Percentiles rank a stretch among this genome's conserved stretches.
phyloP scores from a whole-genome alignment of 2,797 vertebrate genomes.

The Phylloscopus collybita region DNA sequence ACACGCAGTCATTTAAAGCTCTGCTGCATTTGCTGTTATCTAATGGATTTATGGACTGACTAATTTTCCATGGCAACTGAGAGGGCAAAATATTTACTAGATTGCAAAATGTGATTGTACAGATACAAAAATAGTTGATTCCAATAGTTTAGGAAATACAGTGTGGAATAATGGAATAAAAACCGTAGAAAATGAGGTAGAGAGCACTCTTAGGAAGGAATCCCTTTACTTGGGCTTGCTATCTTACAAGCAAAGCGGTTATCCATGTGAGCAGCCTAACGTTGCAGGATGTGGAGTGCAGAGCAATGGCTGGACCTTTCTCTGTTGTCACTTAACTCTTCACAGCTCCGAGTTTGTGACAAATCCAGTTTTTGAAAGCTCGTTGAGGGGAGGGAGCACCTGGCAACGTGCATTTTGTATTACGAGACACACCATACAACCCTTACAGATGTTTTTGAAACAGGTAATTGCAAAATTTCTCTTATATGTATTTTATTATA shows the following conservation, averaged over 20 bases:
- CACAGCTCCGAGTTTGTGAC: not conserved
- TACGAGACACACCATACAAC: rapidly evolving
- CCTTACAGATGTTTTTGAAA: rapidly evolving
- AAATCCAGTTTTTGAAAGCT: not conserved
- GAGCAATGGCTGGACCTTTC: not conserved
- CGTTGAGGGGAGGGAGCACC: not conserved
- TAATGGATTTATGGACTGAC: not conserved
- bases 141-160: not conserved
- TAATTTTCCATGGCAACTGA: not conserved
- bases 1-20: rapidly evolving
- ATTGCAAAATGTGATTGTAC: not conserved
- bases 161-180: not conserved
- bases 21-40: not conserved
- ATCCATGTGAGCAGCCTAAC: rapidly evolving
- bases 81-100: not conserved
- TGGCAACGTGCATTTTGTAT: rapidly evolving
- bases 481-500: rapidly evolving
- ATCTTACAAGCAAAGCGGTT: rapidly evolving
- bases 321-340: not conserved
- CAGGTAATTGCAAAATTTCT: not conserved
- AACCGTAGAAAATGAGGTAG: not conserved
- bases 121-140: not conserved
- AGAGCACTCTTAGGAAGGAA: not conserved
- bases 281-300: rapidly evolving
- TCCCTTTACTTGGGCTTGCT: not conserved